phyloP scores from a whole-genome alignment of 2,113 vertebrate species.

The Cavia porcellus region DNA sequence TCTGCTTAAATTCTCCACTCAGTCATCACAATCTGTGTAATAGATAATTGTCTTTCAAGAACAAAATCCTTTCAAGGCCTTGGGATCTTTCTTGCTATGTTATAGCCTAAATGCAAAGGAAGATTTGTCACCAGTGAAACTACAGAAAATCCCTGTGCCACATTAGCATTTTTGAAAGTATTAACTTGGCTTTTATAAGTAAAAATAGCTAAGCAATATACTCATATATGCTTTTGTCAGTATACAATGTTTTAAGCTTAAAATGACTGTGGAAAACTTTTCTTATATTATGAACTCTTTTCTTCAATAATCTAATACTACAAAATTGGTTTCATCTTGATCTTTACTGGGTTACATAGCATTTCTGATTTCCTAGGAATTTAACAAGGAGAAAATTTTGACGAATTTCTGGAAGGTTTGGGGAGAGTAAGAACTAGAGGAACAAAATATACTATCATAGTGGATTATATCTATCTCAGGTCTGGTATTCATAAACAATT shows the following conservation, averaged over 20 bases:
- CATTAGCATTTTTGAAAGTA: conserved; percentile 6
- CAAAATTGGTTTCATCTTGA: neutral
- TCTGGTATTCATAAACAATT: neutral
- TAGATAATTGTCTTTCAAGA: neutral
- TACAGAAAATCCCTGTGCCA: neutral
- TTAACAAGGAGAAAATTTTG: neutral
- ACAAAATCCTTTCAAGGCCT: neutral
- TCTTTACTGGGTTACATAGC: neutral
- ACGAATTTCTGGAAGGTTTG: neutral
- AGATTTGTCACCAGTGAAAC: neutral
- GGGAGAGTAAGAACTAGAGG: neutral
- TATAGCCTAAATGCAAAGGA: neutral
- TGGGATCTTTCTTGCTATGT: neutral
- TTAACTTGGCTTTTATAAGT: neutral
- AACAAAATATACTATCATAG: neutral
- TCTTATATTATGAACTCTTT: neutral
- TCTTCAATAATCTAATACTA: neutral
- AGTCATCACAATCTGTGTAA: neutral
- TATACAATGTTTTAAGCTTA: neutral
- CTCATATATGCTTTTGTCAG: neutral
- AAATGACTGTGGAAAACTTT: neutral
- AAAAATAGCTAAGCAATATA: neutral
- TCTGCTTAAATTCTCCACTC: neutral
- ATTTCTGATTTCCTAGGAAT: neutral
- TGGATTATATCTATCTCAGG: neutral